Evolutionary conservation across 2,113 vertebrate genomes (phyloP).

Genomic region (Amphiprion percula): DNA sequence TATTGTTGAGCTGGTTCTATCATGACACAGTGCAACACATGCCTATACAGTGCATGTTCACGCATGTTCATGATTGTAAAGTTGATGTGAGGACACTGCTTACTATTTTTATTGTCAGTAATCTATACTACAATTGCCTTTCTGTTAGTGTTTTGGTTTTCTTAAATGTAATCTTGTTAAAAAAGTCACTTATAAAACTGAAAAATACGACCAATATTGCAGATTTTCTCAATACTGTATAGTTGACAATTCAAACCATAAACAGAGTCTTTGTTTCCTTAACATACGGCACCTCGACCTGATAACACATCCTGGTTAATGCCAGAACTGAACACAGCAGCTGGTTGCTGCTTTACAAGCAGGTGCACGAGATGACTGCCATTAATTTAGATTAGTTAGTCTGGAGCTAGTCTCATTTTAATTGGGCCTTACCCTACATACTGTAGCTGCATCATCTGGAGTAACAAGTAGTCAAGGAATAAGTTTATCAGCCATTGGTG

Average conservation of each 20-base stretch:
- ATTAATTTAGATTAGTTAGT: slow-evolving; percentile 72
- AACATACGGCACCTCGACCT: not conserved
- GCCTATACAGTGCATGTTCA: not conserved
- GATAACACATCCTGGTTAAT: slow-evolving; percentile 28
- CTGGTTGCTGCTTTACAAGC: slow-evolving; percentile 68
- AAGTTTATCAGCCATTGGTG: not conserved
- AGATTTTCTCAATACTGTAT: not conserved
- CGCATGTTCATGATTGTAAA: no score
- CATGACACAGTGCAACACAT: not conserved
- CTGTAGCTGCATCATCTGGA: slow-evolving; percentile 55
- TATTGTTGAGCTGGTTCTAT: not conserved
- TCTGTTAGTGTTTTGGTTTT: not conserved
- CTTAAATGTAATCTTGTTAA: not conserved
- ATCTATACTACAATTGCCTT: not conserved
- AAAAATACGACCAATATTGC: no score
- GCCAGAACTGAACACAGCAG: slow-evolving; percentile 50
- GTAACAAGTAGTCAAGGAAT: no score
- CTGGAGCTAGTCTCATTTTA: slow-evolving; percentile 69
- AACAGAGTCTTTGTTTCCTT: not conserved
- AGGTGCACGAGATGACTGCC: slow-evolving; percentile 69
- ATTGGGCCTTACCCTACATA: slow-evolving; percentile 78
- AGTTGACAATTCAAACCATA: not conserved
- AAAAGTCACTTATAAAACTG: no score
- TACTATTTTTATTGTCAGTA: not conserved
- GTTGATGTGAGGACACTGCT: no score